A percentile compares a stretch with the other conserved stretches of the same genome.
Evolutionary conservation across 2,113 vertebrate species (phyloP).

Genomic region (Saguinus midas): DNA sequence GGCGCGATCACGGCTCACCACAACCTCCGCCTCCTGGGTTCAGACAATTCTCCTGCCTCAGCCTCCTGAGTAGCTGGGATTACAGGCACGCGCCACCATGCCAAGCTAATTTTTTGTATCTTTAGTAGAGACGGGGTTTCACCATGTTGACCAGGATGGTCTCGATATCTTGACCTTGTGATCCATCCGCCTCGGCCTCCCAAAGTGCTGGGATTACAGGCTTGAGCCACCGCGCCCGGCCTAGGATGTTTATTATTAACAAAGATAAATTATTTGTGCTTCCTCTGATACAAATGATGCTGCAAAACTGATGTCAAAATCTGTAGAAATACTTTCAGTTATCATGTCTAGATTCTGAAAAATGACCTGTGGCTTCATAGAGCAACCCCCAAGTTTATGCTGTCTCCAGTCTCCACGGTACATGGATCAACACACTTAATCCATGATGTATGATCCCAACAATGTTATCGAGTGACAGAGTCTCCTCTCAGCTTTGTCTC

Average conservation of each 20-base stretch:
- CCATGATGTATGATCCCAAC: background rate
- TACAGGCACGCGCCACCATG: no score
- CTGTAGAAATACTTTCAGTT: background rate
- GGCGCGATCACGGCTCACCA: no score
- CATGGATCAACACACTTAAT: background rate
- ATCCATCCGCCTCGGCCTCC: no score
- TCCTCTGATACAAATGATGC: background rate
- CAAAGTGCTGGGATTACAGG: no score
- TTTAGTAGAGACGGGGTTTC: no score
- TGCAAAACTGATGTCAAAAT: background rate
- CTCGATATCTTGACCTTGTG: no score
- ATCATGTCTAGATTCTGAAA: background rate
- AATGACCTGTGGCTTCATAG: background rate
- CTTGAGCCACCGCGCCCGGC: no score
- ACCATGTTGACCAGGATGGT: no score
- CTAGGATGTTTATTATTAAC: background rate
- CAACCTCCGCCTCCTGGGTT: no score
- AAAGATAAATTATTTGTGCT: slow-evolving; percentile 21
- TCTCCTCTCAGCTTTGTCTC: background rate
- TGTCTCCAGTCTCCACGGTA: background rate
- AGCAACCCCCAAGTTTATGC: background rate
- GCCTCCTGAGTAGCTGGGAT: no score
- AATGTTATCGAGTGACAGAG: background rate
- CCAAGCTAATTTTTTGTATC: no score
- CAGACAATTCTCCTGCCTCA: no score